Conservation (phyloP, 2,888 invertebrate species). For the Lordiphosa andalusiaca region DNA sequence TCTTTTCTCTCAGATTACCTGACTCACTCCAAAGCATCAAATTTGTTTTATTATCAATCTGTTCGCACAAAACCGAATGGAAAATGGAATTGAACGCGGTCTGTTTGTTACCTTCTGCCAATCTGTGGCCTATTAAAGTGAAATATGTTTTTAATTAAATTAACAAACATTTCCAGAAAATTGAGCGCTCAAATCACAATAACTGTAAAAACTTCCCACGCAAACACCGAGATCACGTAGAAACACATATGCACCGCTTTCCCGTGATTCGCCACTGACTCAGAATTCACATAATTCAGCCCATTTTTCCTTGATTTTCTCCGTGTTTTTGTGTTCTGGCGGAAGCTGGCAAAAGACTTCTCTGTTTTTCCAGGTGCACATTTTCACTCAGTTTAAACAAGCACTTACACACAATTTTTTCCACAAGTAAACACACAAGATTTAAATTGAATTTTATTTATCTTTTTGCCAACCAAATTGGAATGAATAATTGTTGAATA, state of each 20-base stretch:
- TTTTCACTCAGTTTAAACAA: slow-evolving; percentile 46
- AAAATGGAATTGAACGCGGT: no score
- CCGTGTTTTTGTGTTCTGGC: slow-evolving; percentile 23
- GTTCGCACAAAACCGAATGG: no score
- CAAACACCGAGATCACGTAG: slow-evolving; percentile 17
- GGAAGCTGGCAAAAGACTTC: slow-evolving; percentile 34
- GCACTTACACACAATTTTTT: slow-evolving; percentile 41
- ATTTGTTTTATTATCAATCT: no score
- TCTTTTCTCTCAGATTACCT: no score
- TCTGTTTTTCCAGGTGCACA: slow-evolving; percentile 49
- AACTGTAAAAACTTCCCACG: slow-evolving; percentile 16
- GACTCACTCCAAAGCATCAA: no score
- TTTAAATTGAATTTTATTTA: slow-evolving; percentile 4
- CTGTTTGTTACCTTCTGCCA: slow-evolving; percentile 25
- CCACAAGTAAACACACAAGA: slow-evolving; percentile 42
- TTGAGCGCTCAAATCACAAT: slow-evolving; percentile 32
- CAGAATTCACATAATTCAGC: slow-evolving; percentile 39
- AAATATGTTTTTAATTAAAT: slow-evolving; percentile 53
- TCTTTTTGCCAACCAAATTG: slow-evolving; percentile 14
- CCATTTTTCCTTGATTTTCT: slow-evolving; percentile 33
- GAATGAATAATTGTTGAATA: slow-evolving; percentile 23
- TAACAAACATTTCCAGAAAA: slow-evolving; percentile 43
- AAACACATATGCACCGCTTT: slow-evolving; percentile 25
- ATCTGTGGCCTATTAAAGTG: slow-evolving; percentile 36
- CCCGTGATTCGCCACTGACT: slow-evolving; percentile 2